Conservation (phyloP, 1,140 invertebrate genomes). For the Pachypeltis micranthus region DNA sequence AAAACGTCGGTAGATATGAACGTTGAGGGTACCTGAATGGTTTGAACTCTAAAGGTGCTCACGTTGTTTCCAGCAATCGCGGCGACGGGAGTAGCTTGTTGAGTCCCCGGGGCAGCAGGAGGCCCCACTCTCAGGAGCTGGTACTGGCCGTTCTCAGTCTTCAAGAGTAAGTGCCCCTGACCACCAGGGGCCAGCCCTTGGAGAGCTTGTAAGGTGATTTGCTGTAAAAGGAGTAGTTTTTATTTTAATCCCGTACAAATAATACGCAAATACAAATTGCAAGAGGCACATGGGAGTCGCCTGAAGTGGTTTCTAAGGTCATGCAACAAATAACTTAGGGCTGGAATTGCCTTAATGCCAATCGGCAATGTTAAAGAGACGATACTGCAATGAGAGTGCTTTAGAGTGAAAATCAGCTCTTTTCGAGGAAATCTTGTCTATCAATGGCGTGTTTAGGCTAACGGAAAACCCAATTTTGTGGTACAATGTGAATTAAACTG, state of each 20-base stretch:
- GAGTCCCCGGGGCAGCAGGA: conserved; percentile 40
- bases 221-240: conserved; percentile 50
- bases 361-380: neutral
- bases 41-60: conserved; percentile 42
- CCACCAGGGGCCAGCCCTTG: conserved; percentile 69
- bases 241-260: too few relatives aligned
- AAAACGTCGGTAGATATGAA: too few relatives aligned
- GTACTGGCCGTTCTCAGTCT: conserved; percentile 90
- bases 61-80: conserved; percentile 46
- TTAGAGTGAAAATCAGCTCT: too few relatives aligned
- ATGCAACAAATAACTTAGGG: neutral
- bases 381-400: too few relatives aligned
- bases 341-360: neutral
- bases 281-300: too few relatives aligned
- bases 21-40: conserved; percentile 41
- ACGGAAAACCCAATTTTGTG: too few relatives aligned
- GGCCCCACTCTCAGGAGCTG: conserved; percentile 78
- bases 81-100: conserved; percentile 33
- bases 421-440: too few relatives aligned
- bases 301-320: too few relatives aligned
- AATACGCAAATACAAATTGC: too few relatives aligned
- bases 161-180: conserved; percentile 74
- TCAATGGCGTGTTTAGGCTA: too few relatives aligned
- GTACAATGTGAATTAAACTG: too few relatives aligned
- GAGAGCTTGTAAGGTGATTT: conserved; percentile 69